These are phyloP conservation scores for Myzus persicae DNA, from an alignment of 1,140 invertebrate species.

Conservation along the genomic window DNA sequence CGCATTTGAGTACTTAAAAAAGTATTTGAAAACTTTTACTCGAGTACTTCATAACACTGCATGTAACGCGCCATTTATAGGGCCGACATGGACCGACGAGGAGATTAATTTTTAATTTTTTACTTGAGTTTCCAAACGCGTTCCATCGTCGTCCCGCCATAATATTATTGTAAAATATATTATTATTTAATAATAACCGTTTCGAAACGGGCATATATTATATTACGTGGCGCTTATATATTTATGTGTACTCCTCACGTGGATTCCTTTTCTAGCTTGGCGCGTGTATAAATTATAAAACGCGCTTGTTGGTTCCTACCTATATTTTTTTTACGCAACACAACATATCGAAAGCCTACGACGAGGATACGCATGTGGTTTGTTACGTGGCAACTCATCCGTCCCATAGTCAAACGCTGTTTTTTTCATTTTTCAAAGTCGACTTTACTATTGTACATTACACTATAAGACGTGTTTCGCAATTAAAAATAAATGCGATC, in stretches of 20 bases:
- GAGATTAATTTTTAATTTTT: background rate
- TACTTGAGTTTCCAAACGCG: background rate
- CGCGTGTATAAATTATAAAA: constrained; percentile 3
- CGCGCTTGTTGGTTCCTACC: background rate
- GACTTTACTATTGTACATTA: background rate
- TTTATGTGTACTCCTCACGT: background rate
- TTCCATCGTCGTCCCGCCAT: background rate
- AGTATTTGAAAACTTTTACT: too few species aligned
- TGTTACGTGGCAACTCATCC: constrained; percentile 1
- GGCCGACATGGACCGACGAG: background rate
- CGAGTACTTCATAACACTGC: too few species aligned
- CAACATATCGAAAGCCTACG: background rate
- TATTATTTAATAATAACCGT: background rate
- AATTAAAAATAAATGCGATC: background rate
- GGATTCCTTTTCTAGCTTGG: background rate
- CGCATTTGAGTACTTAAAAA: too few species aligned
- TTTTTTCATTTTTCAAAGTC: background rate
- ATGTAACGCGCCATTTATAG: background rate
- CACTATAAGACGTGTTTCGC: background rate
- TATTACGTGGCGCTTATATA: background rate
- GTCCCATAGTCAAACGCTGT: background rate
- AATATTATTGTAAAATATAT: constrained; percentile 20
- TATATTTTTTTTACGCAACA: constrained; percentile 14
- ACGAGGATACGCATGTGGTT: background rate
- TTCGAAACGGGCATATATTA: background rate